Evolutionary conservation across 1,140 invertebrate species (phyloP).

Genomic region (Himalopsyche phryganea): DNA sequence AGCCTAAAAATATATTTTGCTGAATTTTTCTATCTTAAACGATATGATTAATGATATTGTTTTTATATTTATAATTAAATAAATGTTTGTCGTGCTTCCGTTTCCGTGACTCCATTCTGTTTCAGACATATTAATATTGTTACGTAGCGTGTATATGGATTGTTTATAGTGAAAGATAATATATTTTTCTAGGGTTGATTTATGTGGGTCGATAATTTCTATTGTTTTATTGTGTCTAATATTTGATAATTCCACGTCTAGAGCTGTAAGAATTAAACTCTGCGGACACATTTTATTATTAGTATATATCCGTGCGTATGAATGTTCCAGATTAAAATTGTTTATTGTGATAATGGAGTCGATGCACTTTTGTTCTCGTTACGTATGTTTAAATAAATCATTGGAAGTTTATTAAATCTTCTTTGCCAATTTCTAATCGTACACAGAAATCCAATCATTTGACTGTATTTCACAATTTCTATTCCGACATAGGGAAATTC

Average conservation of each 20-base stretch:
- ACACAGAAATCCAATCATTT: too few species aligned
- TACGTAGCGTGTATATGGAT: constrained; percentile 10
- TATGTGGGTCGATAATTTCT: constrained; percentile 25
- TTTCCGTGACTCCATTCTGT: constrained; percentile 13
- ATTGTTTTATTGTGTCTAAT: constrained; percentile 25
- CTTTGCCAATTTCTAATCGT: too few species aligned
- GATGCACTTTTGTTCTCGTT: constrained; percentile 2
- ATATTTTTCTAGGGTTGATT: constrained; percentile 34
- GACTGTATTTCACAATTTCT: too few species aligned
- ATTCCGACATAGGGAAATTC: too few species aligned
- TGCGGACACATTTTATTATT: too few species aligned
- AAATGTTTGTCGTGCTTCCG: constrained; percentile 33
- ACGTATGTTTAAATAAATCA: not conserved
- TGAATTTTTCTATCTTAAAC: constrained; percentile 1
- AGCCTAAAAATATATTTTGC: constrained; percentile 1
- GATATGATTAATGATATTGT: not conserved
- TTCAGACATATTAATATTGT: not conserved
- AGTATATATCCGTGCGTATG: too few species aligned
- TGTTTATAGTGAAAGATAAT: constrained; percentile 28
- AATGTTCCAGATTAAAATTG: constrained; percentile 5
- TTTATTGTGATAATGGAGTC: constrained; percentile 4
- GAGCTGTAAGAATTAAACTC: too few species aligned
- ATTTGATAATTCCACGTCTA: too few species aligned
- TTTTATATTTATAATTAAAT: constrained; percentile 4
- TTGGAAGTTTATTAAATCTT: too few species aligned